These are phyloP conservation scores for Carassius auratus DNA, from an alignment of 2,113 vertebrate species.

Conservation along the genomic window DNA sequence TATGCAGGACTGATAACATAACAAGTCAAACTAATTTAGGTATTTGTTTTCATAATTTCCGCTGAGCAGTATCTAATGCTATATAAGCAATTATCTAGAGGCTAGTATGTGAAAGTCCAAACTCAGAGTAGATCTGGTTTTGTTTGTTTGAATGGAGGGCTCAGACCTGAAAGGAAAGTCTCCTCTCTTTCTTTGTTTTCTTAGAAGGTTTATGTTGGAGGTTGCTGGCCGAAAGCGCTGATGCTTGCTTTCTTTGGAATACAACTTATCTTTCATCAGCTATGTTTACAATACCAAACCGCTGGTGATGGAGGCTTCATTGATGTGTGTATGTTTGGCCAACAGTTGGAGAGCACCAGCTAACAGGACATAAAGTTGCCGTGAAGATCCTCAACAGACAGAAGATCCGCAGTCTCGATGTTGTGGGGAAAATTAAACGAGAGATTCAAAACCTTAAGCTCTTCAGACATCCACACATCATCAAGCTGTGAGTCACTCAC, in stretches of 20 bases:
- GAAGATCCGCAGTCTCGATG: slow-evolving; percentile 97
- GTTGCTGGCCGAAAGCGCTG: not conserved
- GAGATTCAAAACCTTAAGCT: slow-evolving; percentile 99
- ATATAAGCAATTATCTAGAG: slow-evolving; percentile 2
- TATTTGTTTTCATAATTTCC: not conserved
- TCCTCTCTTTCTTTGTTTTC: slow-evolving; percentile 41
- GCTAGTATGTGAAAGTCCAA: not conserved
- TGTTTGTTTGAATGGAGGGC: slow-evolving; percentile 41
- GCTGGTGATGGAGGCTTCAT: slow-evolving; percentile 46
- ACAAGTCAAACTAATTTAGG: not conserved
- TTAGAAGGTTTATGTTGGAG: slow-evolving; percentile 37
- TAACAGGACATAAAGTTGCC: slow-evolving; percentile 97
- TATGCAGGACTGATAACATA: not conserved
- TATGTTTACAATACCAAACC: slow-evolving; percentile 40
- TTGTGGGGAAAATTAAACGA: slow-evolving; percentile 97
- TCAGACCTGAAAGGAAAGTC: slow-evolving; percentile 28
- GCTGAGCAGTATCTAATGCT: not conserved
- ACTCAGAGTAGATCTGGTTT: slow-evolving; percentile 23
- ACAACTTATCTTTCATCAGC: slow-evolving; percentile 45
- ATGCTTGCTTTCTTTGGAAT: slow-evolving; percentile 42
- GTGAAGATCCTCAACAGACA: slow-evolving; percentile 99
- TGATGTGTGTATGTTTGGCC: slow-evolving; percentile 57
- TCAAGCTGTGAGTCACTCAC: slow-evolving; percentile 91
- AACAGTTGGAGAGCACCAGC: slow-evolving; percentile 94
- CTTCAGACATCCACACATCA: slow-evolving; percentile 98